A percentile compares a stretch with the other conserved stretches of the same genome.
These are phyloP conservation scores for Leucophenga montana DNA, from an alignment of 2,888 invertebrate species.

Conservation along the genomic window DNA sequence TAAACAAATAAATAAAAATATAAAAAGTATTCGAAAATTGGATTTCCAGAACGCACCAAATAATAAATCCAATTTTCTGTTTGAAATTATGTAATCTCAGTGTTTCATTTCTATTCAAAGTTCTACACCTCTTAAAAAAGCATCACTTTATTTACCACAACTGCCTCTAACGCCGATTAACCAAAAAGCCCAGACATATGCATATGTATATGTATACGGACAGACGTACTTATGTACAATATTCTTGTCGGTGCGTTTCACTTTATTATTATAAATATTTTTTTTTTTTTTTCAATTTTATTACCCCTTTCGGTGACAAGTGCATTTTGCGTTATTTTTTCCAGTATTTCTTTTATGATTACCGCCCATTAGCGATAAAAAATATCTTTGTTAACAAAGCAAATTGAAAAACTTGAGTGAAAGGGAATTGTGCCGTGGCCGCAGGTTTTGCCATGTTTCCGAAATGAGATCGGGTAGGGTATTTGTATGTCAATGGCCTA, in stretches of 20 bases:
- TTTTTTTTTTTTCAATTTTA: conserved; percentile 7
- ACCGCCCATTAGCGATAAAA: conserved; percentile 58
- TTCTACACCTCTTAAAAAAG: too few relatives aligned
- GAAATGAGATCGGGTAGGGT: too few relatives aligned
- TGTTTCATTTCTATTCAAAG: too few relatives aligned
- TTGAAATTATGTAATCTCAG: too few relatives aligned
- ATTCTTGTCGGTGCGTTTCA: conserved; percentile 49
- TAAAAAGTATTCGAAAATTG: too few relatives aligned
- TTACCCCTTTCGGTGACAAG: conserved; percentile 43
- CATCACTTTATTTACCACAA: too few relatives aligned
- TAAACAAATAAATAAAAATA: too few relatives aligned
- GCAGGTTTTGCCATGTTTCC: too few relatives aligned
- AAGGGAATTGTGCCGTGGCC: too few relatives aligned
- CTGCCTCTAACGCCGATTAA: neutral
- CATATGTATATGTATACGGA: neutral
- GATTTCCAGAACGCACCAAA: too few relatives aligned
- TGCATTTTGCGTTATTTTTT: conserved; percentile 50
- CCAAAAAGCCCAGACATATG: neutral
- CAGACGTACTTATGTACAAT: conserved; percentile 9
- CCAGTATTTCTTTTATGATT: conserved; percentile 46
- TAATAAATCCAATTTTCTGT: too few relatives aligned
- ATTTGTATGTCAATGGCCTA: too few relatives aligned
- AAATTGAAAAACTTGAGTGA: conserved; percentile 41
- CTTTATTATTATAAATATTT: conserved; percentile 36
- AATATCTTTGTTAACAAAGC: conserved; percentile 61